Base-by-base conservation (phyloP, 2,113 vertebrate species). In the Phaetusa simplex region DNA sequence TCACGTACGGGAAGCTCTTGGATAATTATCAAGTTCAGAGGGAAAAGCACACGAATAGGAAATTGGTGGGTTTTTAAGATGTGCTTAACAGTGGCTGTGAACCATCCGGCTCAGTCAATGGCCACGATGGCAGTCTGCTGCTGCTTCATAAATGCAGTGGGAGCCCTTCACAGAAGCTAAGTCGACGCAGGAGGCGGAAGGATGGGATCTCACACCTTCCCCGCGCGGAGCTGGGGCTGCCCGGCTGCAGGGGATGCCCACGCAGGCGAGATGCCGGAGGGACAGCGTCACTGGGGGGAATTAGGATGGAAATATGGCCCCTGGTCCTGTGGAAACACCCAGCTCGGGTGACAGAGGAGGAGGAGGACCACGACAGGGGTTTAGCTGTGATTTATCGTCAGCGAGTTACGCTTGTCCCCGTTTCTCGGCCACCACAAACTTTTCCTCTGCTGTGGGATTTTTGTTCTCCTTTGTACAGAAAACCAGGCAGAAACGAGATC, bases 181-280 rank as follows among this genome's bases (percentile, higher is more conserved):
- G 58, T 19, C 49, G 11, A 11, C 12, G 7, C 53, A 69, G 11
- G 8, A 4, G 24, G 58, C 50, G 21, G 32, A 49, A 47, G 52
- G 55, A 71, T 0, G 14, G 69, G 50, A 9, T 27, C 26, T 6
- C 21, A 1, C 9, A 32, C 50, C 58, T 71, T 53, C 36, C 21
- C 42, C 0, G 1, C 1, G 4, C 40, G 11, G 26, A 22, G 40
- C 66, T 67, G 65, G 32, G n/a, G 32, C 30, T 55, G 32, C 47
- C n/a, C 6, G 23, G 61, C 61, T 1, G 3, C 83, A 29, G 77
- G 62, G 20, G 17, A 23, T 66, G 79, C 30, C 73, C 27, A 2
- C 0, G 20, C 34, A 47, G 80, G 42, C 0, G 2, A 79, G 34
- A 30, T 21, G 15, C 23, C 2, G 2, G 13, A 12, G 30, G 42